Evolutionary conservation across 1,140 invertebrate species (phyloP).

Genomic region (Neodiprion virginianus): DNA sequence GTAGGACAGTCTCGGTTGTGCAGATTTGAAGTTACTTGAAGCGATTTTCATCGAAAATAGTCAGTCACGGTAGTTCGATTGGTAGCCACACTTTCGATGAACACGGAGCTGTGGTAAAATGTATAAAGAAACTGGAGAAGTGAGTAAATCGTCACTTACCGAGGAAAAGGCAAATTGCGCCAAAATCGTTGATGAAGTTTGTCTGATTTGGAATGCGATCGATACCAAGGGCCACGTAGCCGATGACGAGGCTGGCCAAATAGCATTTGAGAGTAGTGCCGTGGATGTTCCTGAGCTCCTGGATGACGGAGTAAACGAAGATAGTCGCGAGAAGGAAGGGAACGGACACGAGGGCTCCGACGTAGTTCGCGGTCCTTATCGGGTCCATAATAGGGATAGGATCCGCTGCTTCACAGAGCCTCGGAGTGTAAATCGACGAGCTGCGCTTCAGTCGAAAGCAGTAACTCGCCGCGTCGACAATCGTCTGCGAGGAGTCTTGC

Average conservation of each 20-base stretch:
- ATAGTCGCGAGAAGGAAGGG: constrained; percentile 63
- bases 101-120: too few species aligned
- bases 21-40: too few species aligned
- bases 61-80: too few species aligned
- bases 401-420: not conserved
- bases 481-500: not conserved
- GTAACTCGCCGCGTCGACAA: not conserved
- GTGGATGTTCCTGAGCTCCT: constrained; percentile 64
- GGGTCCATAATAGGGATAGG: not conserved
- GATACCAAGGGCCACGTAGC: constrained; percentile 56
- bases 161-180: not conserved
- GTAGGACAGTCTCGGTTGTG: too few species aligned
- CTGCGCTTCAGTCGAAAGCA: not conserved
- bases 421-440: not conserved
- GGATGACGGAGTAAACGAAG: constrained; percentile 60
- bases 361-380: not conserved
- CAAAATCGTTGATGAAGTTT: not conserved
- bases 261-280: constrained; percentile 64
- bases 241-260: constrained; percentile 56
- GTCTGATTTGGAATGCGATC: constrained; percentile 45
- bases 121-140: too few species aligned
- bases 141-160: not conserved
- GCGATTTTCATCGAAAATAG: too few species aligned
- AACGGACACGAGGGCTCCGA: constrained; percentile 60
- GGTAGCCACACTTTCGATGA: too few species aligned